Evolutionary conservation across 1,140 invertebrate species (phyloP), one percentile per base, ranked within the genome.

Genomic region (Drosophila teissieri): DNA sequence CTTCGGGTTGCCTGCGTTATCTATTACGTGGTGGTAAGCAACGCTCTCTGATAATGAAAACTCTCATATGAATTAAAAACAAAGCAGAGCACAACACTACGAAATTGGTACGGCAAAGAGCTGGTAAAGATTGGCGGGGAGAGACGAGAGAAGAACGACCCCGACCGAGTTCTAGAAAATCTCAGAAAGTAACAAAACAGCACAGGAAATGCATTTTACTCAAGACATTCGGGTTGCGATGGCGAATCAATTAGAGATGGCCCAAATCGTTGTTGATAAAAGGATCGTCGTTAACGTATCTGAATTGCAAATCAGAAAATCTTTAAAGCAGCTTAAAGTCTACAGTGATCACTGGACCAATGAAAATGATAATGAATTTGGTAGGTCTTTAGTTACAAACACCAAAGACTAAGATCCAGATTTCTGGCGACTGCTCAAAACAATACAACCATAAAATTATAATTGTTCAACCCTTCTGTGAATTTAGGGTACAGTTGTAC

Each of bases 1-100:
- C 89, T 88, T 83, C 46, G 31, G 67, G 69, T 70, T 67, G 27
- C 34, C 14, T 17, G 4, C 54, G 45, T 88, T 88, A 88, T 88
- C 84, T 88, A 78, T 80, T 89, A 89, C 80, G 74, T 64, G 80
- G 76, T 73, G 67, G 57, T 51, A 81, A 78, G 73, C 55, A 60
- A 72, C 55, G 77, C 48, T 74, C 57, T 65, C 49, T 54, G 81
- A 85, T 86, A 85, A 70, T 67, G 73, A 17, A 64, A 40, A 46
- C 24, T 22, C n/a, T 52, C 14, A 45, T 34, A 39, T 14, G 14
- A 56, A 80, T 17, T 39, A n/a, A 65, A 62, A 36, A 22, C n/a
- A 53, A 49, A 31, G 46, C n/a, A 34, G 27, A 15, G 27, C n/a
- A 44, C 37, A n/a, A 54, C 37, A 49, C 48, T 2, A 72, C 48